These are phyloP conservation scores for Euzetes globulus DNA, from an alignment of 2,888 invertebrate species.

Conservation along the genomic window DNA sequence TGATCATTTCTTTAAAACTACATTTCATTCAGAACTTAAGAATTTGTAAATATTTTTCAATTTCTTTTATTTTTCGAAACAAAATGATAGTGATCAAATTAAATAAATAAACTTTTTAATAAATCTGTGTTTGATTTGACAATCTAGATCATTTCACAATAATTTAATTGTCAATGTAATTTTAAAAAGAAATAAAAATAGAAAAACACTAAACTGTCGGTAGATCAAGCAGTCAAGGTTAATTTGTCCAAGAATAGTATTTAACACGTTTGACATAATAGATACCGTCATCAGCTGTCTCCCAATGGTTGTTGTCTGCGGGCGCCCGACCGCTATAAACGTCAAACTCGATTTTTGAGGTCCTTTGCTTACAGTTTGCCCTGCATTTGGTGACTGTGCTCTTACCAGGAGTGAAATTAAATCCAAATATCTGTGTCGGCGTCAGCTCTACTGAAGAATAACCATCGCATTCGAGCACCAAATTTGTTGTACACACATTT, in stretches of 20 bases:
- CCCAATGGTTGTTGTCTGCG: neutral
- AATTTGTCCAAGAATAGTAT: neutral
- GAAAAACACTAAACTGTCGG: too few relatives aligned
- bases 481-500: neutral
- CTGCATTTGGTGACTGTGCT: neutral
- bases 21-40: too few relatives aligned
- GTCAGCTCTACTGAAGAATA: neutral
- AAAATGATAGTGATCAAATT: neutral
- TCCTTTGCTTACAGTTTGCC: neutral
- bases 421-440: neutral
- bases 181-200: too few relatives aligned
- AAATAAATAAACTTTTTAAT: too few relatives aligned
- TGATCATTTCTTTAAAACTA: neutral
- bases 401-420: neutral
- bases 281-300: neutral
- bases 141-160: too few relatives aligned
- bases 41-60: too few relatives aligned
- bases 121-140: too few relatives aligned
- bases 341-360: neutral
- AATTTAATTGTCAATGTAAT: too few relatives aligned
- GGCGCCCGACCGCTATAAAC: neutral
- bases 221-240: too few relatives aligned
- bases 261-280: conserved; percentile 1
- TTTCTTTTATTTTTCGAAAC: too few relatives aligned
- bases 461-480: neutral